Evolutionary conservation across 2,888 invertebrate genomes (phyloP), one percentile per base, ranked within the genome.

Genomic region (Oxycera nigricornis): DNA sequence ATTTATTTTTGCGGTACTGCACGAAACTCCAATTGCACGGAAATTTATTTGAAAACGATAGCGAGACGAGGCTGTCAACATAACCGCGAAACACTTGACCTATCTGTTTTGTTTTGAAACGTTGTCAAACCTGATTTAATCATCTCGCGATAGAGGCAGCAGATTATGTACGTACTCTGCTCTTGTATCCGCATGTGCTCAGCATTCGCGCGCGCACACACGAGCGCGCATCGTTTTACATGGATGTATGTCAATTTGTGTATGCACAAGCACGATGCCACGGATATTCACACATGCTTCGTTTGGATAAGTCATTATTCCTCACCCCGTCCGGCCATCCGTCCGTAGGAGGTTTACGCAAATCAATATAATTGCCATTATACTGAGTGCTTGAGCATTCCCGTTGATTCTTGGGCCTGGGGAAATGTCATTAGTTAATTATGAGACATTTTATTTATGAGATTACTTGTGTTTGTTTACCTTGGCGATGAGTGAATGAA

Each of bases 111-210:
- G 68, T 73, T 61, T 73, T 70, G 73, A 70, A 75, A 75, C 61
- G 73, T 75, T 75, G 75, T 75, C 75, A 75, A 75, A 73, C 73
- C 75, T 75, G 75, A 75, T 75, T 75, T 70, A 70, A 70, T 70
- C 70, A 70, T 70, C 70, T 70, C 55, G 30, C 55, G 70, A 70
- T 68, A 11, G 68, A 30, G 24, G 46, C 30, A n/a, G 30, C 28
- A 24, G 59, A 9, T 59, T 31, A 20, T 35, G 35, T n/a, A 30
- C 9, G 35, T 39, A 7, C 7, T 24, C 0, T 24, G 26, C 59
- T 46, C 46, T 46, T 46, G 55, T 55, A 41, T 39, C 65, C 65
- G 65, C 65, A 65, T 65, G 65, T 65, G 65, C 65, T 39, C 30
- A 30, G 35, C 39, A 65, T 39, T 65, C 30, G 24, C 31, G 30